Conservation (phyloP, 2,888 invertebrate species). For the Monochamus alternatus region DNA sequence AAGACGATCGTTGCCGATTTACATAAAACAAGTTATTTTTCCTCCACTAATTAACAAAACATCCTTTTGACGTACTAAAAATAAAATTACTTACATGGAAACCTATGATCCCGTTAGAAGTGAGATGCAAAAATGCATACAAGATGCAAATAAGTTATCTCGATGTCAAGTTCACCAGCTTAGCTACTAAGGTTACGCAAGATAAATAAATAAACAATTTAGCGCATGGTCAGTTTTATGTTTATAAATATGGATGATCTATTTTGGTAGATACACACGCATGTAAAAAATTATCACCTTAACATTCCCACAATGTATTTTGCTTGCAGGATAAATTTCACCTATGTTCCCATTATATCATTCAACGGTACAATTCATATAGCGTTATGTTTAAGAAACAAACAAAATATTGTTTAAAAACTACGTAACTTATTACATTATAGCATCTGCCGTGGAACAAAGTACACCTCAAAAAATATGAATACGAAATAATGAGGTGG, state of each 20-base stretch:
- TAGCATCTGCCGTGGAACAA: no score
- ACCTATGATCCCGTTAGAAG: background rate
- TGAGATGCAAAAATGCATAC: slow-evolving; percentile 17
- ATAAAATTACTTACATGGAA: slow-evolving; percentile 17
- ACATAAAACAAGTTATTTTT: slow-evolving; percentile 33
- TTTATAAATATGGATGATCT: slow-evolving; percentile 26
- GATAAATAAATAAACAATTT: slow-evolving; percentile 29
- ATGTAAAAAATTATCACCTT: slow-evolving; percentile 9
- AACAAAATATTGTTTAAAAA: background rate
- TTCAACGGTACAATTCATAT: background rate
- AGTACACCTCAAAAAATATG: no score
- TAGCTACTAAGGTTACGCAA: slow-evolving; percentile 8
- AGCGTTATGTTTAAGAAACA: background rate
- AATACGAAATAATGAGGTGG: no score
- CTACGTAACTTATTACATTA: no score
- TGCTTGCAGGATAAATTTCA: background rate
- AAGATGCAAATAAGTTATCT: slow-evolving; percentile 31
- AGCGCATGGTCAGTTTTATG: slow-evolving; percentile 25
- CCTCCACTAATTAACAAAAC: slow-evolving; percentile 14
- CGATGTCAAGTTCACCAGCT: slow-evolving; percentile 27
- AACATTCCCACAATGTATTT: background rate
- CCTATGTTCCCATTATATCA: background rate
- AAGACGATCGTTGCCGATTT: slow-evolving; percentile 25
- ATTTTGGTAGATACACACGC: background rate
- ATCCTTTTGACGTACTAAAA: slow-evolving; percentile 10